Percentiles rank a stretch among this genome's conserved stretches.
These are phyloP conservation scores for Acanthochromis polyacanthus DNA, from an alignment of 2,113 vertebrate genomes.

Conservation along the genomic window DNA sequence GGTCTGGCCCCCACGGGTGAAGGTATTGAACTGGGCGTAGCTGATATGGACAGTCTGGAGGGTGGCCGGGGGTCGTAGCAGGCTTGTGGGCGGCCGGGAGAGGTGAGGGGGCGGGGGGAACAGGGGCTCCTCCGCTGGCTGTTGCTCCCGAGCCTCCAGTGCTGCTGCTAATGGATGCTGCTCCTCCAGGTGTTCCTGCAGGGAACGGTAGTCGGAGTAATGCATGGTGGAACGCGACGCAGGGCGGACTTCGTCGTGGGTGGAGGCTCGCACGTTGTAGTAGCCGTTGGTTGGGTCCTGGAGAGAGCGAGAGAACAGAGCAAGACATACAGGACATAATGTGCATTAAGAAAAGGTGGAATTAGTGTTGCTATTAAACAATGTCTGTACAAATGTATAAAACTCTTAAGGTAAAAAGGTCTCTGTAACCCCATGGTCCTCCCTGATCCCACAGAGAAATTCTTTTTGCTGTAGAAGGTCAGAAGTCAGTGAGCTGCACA, in stretches of 20 bases:
- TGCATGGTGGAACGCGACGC: slow-evolving; percentile 92
- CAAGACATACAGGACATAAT: background rate
- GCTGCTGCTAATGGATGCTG: slow-evolving; percentile 82
- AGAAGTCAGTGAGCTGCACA: slow-evolving; percentile 18
- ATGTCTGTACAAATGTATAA: background rate
- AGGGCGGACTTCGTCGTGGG: slow-evolving; percentile 91
- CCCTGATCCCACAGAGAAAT: slow-evolving; percentile 7
- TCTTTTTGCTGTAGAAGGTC: slow-evolving; percentile 3
- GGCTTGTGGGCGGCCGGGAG: slow-evolving; percentile 80
- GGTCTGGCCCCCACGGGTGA: slow-evolving; percentile 83
- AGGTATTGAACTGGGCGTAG: slow-evolving; percentile 95
- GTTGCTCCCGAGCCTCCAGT: slow-evolving; percentile 79
- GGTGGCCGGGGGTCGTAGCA: slow-evolving; percentile 93
- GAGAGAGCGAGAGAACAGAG: slow-evolving; percentile 13
- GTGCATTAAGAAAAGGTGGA: background rate
- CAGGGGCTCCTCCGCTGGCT: slow-evolving; percentile 83
- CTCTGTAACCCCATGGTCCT: background rate
- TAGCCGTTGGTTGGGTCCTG: slow-evolving; percentile 98
- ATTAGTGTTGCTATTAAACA: background rate
- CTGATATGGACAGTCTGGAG: slow-evolving; percentile 95
- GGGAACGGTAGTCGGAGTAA: slow-evolving; percentile 92
- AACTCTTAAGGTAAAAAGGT: background rate
- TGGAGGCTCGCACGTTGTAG: slow-evolving; percentile 93
- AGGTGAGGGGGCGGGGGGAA: slow-evolving; percentile 82
- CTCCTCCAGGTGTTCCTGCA: slow-evolving; percentile 79